Evolutionary conservation across 2,888 invertebrate species (phyloP).

Genomic region (Lacanobia wlatinum): DNA sequence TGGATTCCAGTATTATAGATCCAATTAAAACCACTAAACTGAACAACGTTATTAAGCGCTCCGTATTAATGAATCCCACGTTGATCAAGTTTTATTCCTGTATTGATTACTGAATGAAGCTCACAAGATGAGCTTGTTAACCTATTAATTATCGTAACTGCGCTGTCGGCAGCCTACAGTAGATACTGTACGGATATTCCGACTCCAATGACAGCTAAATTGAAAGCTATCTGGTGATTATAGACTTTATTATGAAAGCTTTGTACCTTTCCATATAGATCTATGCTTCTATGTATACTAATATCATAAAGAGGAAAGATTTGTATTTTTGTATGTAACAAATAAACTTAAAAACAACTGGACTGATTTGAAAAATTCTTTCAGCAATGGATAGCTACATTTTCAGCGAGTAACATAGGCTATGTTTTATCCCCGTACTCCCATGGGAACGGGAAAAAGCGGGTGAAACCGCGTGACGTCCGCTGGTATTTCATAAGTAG

Average conservation of each 20-base stretch:
- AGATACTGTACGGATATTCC: constrained; percentile 7
- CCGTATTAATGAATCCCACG: constrained; percentile 23
- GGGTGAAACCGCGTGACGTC: too few species aligned
- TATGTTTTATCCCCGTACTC: too few species aligned
- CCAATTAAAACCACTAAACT: constrained; percentile 18
- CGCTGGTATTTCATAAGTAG: background rate
- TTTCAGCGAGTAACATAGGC: too few species aligned
- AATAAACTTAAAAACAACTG: too few species aligned
- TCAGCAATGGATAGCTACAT: too few species aligned
- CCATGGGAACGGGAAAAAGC: too few species aligned
- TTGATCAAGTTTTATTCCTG: constrained; percentile 22
- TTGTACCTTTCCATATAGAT: too few species aligned
- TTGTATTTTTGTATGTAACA: too few species aligned
- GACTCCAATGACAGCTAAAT: constrained; percentile 6
- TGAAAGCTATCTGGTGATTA: constrained; percentile 2
- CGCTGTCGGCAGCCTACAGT: constrained; percentile 21
- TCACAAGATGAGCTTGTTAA: constrained; percentile 47
- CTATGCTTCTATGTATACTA: too few species aligned
- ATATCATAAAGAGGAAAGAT: too few species aligned
- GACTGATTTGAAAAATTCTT: too few species aligned
- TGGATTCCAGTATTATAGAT: background rate
- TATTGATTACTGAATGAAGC: constrained; percentile 44
- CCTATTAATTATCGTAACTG: constrained; percentile 50
- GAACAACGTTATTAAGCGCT: constrained; percentile 18
- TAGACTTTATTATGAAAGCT: background rate